These are phyloP conservation scores for Periphyllus acericola DNA, from an alignment of 2,888 invertebrate species.

Conservation along the genomic window DNA sequence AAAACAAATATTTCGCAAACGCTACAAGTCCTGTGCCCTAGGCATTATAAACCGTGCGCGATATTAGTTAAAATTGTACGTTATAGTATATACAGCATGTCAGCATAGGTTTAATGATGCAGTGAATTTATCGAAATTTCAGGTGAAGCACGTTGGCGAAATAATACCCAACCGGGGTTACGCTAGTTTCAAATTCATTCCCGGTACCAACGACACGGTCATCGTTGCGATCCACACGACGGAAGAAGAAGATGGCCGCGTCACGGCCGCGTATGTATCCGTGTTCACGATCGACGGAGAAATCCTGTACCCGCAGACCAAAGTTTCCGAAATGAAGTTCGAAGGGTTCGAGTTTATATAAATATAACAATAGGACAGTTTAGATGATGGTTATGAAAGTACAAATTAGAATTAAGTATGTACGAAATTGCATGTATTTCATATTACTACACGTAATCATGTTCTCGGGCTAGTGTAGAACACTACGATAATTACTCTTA, in stretches of 20 bases:
- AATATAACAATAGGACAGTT: not conserved
- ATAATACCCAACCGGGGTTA: slow-evolving; percentile 83
- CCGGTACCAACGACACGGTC: slow-evolving; percentile 84
- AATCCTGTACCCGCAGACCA: slow-evolving; percentile 80
- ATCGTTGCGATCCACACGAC: slow-evolving; percentile 94
- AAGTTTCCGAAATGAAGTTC: slow-evolving; percentile 85
- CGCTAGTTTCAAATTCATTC: slow-evolving; percentile 97
- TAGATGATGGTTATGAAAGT: no score
- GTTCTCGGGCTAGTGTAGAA: no score
- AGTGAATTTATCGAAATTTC: slow-evolving; percentile 65
- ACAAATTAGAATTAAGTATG: no score
- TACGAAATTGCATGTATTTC: no score
- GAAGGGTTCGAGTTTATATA: slow-evolving; percentile 95
- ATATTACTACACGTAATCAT: no score
- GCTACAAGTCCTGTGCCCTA: no score
- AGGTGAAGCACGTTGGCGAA: slow-evolving; percentile 72
- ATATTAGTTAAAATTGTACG: no score
- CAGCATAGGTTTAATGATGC: no score
- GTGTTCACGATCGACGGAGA: slow-evolving; percentile 84
- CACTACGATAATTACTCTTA: no score
- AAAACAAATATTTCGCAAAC: no score
- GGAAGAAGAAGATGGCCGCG: slow-evolving; percentile 88
- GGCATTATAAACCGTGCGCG: no score
- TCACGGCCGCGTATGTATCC: slow-evolving; percentile 86
- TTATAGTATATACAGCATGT: no score